A percentile compares a stretch with the other conserved stretches of the same genome.
phyloP scores from a whole-genome alignment of 2,888 invertebrate species.

The Electrophaes corylata region DNA sequence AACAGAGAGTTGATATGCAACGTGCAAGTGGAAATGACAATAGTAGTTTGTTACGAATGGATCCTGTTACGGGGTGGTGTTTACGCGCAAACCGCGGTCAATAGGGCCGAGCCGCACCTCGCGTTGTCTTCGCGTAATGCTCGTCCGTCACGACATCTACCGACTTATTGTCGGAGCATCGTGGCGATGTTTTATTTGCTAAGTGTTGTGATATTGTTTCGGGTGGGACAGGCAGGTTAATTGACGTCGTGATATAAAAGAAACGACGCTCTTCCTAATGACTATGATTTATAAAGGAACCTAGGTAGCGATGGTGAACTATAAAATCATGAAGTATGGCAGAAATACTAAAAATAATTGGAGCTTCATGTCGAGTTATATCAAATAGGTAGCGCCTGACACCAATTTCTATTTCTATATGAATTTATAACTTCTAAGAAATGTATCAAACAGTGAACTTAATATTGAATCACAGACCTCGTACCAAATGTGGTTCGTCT shows the following conservation, averaged over 20 bases:
- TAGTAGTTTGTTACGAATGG: slow-evolving; percentile 46
- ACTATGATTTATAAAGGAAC: slow-evolving; percentile 33
- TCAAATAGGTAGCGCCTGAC: no score
- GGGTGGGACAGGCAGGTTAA: slow-evolving; percentile 64
- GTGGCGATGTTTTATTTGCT: slow-evolving; percentile 74
- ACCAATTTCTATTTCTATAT: no score
- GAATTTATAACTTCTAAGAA: no score
- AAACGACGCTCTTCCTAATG: slow-evolving; percentile 57
- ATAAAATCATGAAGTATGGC: background rate
- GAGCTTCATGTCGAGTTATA: no score
- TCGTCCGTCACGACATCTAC: slow-evolving; percentile 75
- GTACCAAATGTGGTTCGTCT: background rate
- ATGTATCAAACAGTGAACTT: background rate
- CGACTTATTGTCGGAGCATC: slow-evolving; percentile 66
- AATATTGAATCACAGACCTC: background rate
- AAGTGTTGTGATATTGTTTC: slow-evolving; percentile 70
- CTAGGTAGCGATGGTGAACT: background rate
- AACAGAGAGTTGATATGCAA: slow-evolving; percentile 23
- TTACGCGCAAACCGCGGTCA: slow-evolving; percentile 80
- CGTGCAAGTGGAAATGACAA: slow-evolving; percentile 27
- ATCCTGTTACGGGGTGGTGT: slow-evolving; percentile 64
- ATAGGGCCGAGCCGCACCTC: slow-evolving; percentile 78
- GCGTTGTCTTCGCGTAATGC: slow-evolving; percentile 78
- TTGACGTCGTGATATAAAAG: slow-evolving; percentile 72
- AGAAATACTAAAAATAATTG: background rate